phyloP scores from a whole-genome alignment of 2,888 invertebrate genomes.

The Xylophagus ater region DNA sequence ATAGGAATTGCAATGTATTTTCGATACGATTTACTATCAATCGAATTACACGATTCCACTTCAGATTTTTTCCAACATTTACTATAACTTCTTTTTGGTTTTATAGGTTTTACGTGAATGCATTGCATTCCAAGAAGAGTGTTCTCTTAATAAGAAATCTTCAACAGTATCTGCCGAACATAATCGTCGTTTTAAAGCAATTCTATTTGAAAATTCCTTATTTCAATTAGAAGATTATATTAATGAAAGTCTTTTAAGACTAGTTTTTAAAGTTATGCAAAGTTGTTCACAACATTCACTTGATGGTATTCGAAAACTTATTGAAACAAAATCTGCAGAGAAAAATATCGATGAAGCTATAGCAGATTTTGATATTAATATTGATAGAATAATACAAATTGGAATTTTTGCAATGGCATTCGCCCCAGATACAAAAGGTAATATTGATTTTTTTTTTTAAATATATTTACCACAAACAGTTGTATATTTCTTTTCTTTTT shows the following conservation, averaged over 20 bases:
- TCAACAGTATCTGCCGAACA: conserved; percentile 19
- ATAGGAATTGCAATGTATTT: no score
- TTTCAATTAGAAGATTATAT: conserved; percentile 32
- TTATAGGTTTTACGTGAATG: conserved; percentile 30
- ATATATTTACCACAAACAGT: not conserved
- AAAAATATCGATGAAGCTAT: conserved; percentile 28
- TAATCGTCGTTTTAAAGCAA: conserved; percentile 30
- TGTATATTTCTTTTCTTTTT: conserved; percentile 10
- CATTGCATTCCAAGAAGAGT: conserved; percentile 30
- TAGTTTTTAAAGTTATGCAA: conserved; percentile 30
- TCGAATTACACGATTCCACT: no score
- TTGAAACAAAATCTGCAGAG: conserved; percentile 22
- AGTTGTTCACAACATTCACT: conserved; percentile 31
- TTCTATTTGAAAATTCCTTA: conserved; percentile 30
- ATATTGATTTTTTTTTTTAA: conserved; percentile 1
- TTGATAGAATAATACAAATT: conserved; percentile 35
- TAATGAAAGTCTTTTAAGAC: conserved; percentile 31
- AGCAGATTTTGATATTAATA: conserved; percentile 36
- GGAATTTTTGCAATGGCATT: conserved; percentile 34
- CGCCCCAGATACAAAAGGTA: conserved; percentile 29
- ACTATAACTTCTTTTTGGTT: no score
- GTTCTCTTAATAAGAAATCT: conserved; percentile 17
- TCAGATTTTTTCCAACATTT: no score
- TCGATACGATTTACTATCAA: no score
- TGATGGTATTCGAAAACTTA: conserved; percentile 25